These are phyloP conservation scores for Synanthedon myopaeformis DNA, from an alignment of 2,888 invertebrate species.

Conservation along the genomic window DNA sequence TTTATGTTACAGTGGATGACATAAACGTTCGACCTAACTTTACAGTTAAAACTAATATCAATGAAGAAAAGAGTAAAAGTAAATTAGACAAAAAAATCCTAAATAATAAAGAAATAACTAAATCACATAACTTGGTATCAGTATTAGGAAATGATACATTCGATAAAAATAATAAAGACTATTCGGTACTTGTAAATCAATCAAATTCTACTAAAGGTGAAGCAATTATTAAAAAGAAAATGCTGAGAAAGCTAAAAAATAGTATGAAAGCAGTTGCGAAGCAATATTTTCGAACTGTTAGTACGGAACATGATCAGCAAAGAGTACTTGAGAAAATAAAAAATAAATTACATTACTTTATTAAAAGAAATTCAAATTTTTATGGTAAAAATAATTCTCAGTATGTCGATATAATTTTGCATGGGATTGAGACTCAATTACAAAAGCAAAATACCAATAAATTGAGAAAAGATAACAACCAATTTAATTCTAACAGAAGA, in stretches of 20 bases:
- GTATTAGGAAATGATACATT: too few species aligned
- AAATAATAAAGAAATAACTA: too few species aligned
- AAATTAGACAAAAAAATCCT: too few species aligned
- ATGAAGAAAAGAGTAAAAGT: too few species aligned
- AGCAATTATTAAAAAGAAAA: not conserved
- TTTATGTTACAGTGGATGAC: too few species aligned
- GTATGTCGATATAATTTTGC: slow-evolving; percentile 6
- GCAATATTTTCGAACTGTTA: slow-evolving; percentile 14
- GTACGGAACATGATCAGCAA: slow-evolving; percentile 17
- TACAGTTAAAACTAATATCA: too few species aligned
- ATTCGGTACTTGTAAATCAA: too few species aligned
- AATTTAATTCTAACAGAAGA: not conserved
- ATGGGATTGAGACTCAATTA: slow-evolving; percentile 1
- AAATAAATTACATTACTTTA: slow-evolving; percentile 8
- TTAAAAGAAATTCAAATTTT: not conserved
- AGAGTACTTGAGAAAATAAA: slow-evolving; percentile 19
- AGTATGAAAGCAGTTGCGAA: slow-evolving; percentile 25
- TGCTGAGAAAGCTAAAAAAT: not conserved
- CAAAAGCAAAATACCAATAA: not conserved
- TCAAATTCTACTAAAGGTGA: not conserved
- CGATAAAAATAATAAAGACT: too few species aligned
- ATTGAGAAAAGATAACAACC: not conserved
- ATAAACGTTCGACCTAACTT: too few species aligned
- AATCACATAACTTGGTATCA: too few species aligned
- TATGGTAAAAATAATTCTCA: not conserved